Evolutionary conservation across 2,797 vertebrate species (phyloP), one percentile per base, ranked within the genome.

Genomic region (Phylloscopus collybita): DNA sequence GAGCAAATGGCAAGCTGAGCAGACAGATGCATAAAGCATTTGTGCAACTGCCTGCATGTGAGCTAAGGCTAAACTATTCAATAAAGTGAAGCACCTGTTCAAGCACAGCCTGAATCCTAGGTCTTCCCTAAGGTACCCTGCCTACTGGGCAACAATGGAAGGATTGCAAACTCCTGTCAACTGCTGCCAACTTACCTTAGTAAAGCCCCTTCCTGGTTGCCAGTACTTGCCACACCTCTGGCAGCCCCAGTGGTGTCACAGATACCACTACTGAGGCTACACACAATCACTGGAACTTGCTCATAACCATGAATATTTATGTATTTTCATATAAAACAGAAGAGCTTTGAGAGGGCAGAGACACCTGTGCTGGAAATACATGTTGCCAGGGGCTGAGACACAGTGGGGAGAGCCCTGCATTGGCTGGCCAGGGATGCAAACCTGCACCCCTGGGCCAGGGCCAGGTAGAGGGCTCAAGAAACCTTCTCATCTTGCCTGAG

Each of bases 381-480:
- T 74, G 23, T 1, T 2, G n/a, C n/a, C 34, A 27, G 11, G 19
- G 32, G 9, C 34, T 62, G 34, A 5, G 22, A 1, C 0, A 32
- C 22, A 32, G 5, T 0, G 4, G 21, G 60, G 60, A 57, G 29
- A 72, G 10, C 26, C 8, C 12, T 66, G 23, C 10, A 21, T n/a
- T 45, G 4, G 20, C 66, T 3, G 6, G 7, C 13, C 12, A 30
- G 22, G 20, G 5, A n/a, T 57, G 8, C 19, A 53, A 67, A 26
- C 12, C 6, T 57, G 6, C 2, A 1, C 5, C 9, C n/a, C 6
- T 2, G 18, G 13, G 8, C 47, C 2, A 3, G 16, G 9, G 27
- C 2, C 42, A 57, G 44, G 1, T 65, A 40, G 49, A 42, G 36
- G 56, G 23, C 51, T 66, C 0, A 1, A 70, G 38, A 19, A 38